Evolutionary conservation across 1,140 invertebrate genomes (phyloP), one percentile per base, ranked within the genome.

Genomic region (Triops cancriformis): DNA sequence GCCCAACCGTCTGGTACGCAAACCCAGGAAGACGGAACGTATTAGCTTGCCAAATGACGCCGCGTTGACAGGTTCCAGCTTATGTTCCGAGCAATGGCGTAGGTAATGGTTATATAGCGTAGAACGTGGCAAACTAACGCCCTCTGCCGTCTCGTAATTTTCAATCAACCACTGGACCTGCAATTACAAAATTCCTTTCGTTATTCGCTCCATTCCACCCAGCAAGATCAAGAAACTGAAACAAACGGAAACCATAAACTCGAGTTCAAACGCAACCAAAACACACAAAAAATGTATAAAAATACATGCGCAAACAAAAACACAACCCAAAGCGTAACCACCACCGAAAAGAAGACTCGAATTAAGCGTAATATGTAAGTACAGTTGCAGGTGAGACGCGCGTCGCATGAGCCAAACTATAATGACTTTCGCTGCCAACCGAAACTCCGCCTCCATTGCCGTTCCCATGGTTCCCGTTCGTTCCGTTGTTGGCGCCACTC

Each of bases 1-100:
- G 80, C 98, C 97, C 45, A 99, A 88, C 73, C 97, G 88, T 81
- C 97, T 87, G 26, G 98, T 99, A 80, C 96, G 88, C 79, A 99
- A 87, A 11, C 97, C 97, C 79, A 98, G 88, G 87, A 99, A 99
- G 45, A 99, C 97, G 6, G 96, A 98, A 64, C 98, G 90, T 81
- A 99, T 99, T 14, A 99, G 88, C 87, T 99, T 99, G 37, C 98
- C 97, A 89, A 99, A 99, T 45, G 96, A 98, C 11, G 98, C 98
- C 73, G 97, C 96, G 88, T 99, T 99, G 77, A 99, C 97, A 9
- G 97, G 96, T 84, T 98, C 97, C 76, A 99, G 87, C 85, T 96
- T 96, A 83, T 96, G 90, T 82, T 98, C 94, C 73, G 91, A 89
- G 86, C 97, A 99, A 84, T 98, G 96, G 27, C 94, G 90, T 80